Evolutionary conservation across 1,140 invertebrate genomes (phyloP).

Genomic region (Odontomachus brunneus): DNA sequence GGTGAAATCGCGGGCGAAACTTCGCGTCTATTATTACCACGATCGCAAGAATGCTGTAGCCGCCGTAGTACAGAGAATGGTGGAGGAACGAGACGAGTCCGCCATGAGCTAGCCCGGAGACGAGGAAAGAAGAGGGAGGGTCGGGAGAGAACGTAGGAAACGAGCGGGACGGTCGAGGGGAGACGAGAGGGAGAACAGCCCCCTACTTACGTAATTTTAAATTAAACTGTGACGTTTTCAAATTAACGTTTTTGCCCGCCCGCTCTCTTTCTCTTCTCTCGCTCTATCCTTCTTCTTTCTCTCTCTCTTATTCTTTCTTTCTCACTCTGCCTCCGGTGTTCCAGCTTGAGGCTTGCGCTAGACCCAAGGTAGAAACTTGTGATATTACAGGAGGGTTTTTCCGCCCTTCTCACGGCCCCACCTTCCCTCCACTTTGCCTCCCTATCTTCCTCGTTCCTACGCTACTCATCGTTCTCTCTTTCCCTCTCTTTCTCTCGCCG

Average conservation of each 20-base stretch:
- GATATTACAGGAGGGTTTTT: conserved; percentile 82
- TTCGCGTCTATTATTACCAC: conserved; percentile 75
- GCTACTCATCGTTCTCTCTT: conserved; percentile 45
- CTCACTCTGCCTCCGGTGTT: conserved; percentile 72
- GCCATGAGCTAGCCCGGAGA: conserved; percentile 29
- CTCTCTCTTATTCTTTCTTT: conserved; percentile 60
- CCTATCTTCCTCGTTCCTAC: conserved; percentile 16
- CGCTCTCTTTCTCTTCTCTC: conserved; percentile 50
- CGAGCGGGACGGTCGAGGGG: conserved; percentile 41
- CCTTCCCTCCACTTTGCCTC: conserved; percentile 62
- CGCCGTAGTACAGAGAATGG: conserved; percentile 37
- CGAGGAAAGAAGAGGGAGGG: conserved; percentile 54
- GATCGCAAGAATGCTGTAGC: conserved; percentile 69
- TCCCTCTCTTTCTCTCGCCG: background rate
- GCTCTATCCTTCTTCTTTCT: conserved; percentile 54
- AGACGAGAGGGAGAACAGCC: conserved; percentile 58
- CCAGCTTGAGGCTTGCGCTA: conserved; percentile 70
- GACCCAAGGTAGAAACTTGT: conserved; percentile 81
- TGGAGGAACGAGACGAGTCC: conserved; percentile 33
- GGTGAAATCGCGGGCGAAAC: conserved; percentile 70
- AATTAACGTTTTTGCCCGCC: conserved; percentile 85
- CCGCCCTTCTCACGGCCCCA: conserved; percentile 65
- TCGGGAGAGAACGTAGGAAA: conserved; percentile 53
- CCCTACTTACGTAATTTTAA: conserved; percentile 84
- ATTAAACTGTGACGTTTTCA: conserved; percentile 86